Percentiles rank a stretch among this genome's conserved stretches.
These are phyloP conservation scores for Molorchus minor DNA, from an alignment of 2,888 invertebrate genomes.

Conservation along the genomic window DNA sequence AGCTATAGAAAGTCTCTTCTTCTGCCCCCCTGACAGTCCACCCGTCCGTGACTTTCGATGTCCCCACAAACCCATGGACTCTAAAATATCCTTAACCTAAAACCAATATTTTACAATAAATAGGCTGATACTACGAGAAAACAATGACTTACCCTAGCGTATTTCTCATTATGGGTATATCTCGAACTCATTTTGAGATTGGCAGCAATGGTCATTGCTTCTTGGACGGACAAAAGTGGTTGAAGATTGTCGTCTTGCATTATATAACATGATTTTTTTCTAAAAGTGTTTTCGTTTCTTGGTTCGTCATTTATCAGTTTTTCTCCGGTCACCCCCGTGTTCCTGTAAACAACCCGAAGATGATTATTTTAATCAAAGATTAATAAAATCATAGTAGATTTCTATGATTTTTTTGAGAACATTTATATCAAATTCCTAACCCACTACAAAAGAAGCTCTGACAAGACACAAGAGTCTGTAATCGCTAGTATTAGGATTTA, in stretches of 20 bases:
- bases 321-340: conserved; percentile 69
- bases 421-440: too few species aligned
- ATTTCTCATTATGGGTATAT: conserved; percentile 70
- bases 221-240: conserved; percentile 82
- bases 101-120: conserved; percentile 47
- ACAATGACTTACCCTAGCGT: conserved; percentile 68
- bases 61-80: conserved; percentile 76
- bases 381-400: too few species aligned
- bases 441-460: too few species aligned
- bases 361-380: too few species aligned
- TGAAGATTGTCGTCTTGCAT: conserved; percentile 88
- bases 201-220: conserved; percentile 87
- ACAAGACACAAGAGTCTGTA: too few species aligned
- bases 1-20: conserved; percentile 89
- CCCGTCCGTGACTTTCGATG: conserved; percentile 74
- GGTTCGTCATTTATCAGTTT: conserved; percentile 77
- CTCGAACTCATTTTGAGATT: conserved; percentile 83
- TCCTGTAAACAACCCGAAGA: conserved; percentile 60
- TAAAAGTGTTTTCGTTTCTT: conserved; percentile 73
- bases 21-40: conserved; percentile 87
- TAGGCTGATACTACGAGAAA: not conserved
- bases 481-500: too few species aligned
- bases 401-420: too few species aligned
- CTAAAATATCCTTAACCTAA: conserved; percentile 82
- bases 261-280: conserved; percentile 85